phyloP scores from a whole-genome alignment of 2,797 vertebrate species.

The Carapus acus region DNA sequence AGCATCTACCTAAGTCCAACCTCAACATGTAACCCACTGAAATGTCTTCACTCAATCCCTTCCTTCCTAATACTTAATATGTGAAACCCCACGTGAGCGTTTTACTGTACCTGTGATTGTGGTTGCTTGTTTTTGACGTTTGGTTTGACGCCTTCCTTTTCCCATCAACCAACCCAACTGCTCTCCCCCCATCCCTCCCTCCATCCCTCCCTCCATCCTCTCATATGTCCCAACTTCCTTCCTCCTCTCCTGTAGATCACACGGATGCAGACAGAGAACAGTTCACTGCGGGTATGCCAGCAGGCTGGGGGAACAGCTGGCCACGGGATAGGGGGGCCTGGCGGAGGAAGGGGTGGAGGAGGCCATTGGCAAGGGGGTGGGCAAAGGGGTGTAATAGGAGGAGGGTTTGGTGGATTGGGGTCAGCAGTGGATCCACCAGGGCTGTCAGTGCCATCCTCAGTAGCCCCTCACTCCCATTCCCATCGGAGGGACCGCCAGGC shows the following conservation, averaged over 20 bases:
- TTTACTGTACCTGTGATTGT: conserved; percentile 43
- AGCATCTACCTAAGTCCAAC: conserved; percentile 8
- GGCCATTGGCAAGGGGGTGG: conserved; percentile 58
- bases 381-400: conserved; percentile 58
- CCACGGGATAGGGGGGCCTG: conserved; percentile 62
- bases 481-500: conserved; percentile 89
- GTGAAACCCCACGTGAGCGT: conserved; percentile 29
- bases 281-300: conserved; percentile 85
- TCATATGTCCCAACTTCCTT: conserved; percentile 40
- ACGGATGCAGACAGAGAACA: conserved; percentile 94
- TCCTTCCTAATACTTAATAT: conserved; percentile 31
- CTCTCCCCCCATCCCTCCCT: conserved; percentile 35
- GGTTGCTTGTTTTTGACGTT: conserved; percentile 62
- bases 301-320: conserved; percentile 74
- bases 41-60: conserved; percentile 10
- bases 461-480: conserved; percentile 52
- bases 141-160: conserved; percentile 46
- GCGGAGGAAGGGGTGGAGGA: conserved; percentile 58
- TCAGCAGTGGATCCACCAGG: conserved; percentile 53
- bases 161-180: conserved; percentile 38
- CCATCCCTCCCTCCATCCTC: conserved; percentile 42
- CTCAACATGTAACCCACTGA: conserved; percentile 29
- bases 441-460: conserved; percentile 52
- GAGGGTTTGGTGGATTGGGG: conserved; percentile 58
- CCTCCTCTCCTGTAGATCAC: conserved; percentile 84